Evolutionary conservation across 2,888 invertebrate genomes (phyloP).

Genomic region (Chaetoderma sp.): DNA sequence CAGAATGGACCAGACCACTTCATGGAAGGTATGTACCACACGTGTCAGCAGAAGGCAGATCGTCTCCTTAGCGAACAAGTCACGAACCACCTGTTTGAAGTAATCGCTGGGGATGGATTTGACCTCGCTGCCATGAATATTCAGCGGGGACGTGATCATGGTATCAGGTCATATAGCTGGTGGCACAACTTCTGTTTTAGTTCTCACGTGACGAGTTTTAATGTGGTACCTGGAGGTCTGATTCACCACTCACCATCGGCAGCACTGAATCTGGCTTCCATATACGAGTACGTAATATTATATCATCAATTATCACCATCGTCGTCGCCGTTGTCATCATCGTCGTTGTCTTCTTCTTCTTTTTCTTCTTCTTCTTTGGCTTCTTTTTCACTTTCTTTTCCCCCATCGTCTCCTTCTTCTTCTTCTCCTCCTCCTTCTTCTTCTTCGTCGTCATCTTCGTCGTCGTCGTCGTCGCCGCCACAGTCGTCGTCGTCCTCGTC

Average conservation of each 20-base stretch:
- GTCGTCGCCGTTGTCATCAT: no score
- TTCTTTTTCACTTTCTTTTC: no score
- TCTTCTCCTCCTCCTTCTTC: no score
- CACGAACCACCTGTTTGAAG: constrained; percentile 7
- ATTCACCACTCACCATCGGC: neutral
- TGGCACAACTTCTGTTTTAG: neutral
- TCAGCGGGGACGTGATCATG: constrained; percentile 10
- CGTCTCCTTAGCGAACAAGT: neutral
- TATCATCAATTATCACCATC: no score
- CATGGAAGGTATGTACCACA: neutral
- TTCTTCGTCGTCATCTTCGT: no score
- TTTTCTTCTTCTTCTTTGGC: no score
- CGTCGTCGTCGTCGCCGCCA: no score
- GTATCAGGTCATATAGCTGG: neutral
- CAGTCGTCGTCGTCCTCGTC: no score
- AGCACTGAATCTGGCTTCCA: neutral
- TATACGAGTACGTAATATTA: neutral
- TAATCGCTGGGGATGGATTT: neutral
- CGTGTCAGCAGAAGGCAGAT: neutral
- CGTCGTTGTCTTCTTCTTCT: no score
- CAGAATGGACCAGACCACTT: neutral
- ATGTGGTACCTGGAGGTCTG: neutral
- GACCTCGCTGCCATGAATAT: constrained; percentile 5
- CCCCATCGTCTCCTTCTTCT: no score
- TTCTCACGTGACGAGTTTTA: neutral